Evolutionary conservation across 2,888 invertebrate genomes (phyloP).

Genomic region (Macrosiphum euphorbiae): DNA sequence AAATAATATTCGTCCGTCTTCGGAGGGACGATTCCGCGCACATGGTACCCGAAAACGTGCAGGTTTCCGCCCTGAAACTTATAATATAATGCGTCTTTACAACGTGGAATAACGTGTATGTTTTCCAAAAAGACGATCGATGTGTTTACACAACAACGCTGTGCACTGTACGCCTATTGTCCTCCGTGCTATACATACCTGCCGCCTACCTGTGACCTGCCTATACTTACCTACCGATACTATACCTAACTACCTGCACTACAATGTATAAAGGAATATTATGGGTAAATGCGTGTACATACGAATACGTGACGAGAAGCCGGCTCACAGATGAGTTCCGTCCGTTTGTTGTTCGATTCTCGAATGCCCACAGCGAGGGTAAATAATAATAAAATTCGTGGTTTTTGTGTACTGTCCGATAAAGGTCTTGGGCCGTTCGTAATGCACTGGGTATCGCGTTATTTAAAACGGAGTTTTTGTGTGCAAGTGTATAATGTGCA

Average conservation of each 20-base stretch:
- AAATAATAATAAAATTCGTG: constrained; percentile 20
- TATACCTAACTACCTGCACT: neutral
- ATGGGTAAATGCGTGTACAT: neutral
- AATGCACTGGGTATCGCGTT: neutral
- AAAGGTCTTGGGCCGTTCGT: neutral
- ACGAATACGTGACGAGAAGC: neutral
- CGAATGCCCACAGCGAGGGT: constrained; percentile 5
- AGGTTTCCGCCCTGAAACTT: neutral
- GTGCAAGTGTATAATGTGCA: neutral
- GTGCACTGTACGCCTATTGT: neutral
- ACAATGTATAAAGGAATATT: neutral
- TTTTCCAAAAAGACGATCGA: constrained; percentile 19
- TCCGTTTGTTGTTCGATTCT: neutral
- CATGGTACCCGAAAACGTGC: neutral
- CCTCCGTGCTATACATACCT: neutral
- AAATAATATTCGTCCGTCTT: neutral
- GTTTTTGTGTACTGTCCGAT: neutral
- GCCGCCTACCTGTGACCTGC: neutral
- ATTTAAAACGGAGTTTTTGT: neutral
- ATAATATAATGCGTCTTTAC: neutral
- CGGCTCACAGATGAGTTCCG: neutral
- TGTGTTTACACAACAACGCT: constrained; percentile 29
- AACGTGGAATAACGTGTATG: neutral
- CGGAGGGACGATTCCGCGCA: neutral
- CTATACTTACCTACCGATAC: neutral